These are phyloP conservation scores for Colinus virginianus DNA, from an alignment of 2,113 vertebrate genomes.

Conservation along the genomic window DNA sequence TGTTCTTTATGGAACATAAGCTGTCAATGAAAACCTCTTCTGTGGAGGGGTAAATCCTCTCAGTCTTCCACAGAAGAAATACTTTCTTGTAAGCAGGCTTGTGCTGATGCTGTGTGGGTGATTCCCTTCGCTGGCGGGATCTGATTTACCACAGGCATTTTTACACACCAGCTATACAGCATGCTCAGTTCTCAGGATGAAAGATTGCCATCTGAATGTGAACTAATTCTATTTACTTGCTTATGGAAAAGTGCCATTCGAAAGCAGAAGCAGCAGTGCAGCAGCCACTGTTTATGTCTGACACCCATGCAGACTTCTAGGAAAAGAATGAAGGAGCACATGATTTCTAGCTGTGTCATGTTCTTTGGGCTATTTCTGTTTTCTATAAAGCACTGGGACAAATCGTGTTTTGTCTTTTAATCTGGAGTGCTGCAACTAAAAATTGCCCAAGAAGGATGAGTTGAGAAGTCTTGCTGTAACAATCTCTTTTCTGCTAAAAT, in stretches of 20 bases:
- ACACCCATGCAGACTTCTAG: slow-evolving; percentile 16
- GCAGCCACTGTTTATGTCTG: background rate
- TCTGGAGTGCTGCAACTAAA: background rate
- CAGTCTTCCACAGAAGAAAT: background rate
- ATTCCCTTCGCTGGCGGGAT: background rate
- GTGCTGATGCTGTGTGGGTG: background rate
- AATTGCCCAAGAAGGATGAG: background rate
- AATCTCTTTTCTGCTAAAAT: background rate
- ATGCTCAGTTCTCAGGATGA: background rate
- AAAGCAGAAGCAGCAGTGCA: slow-evolving; percentile 21
- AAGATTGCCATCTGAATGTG: background rate
- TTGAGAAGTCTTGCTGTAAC: background rate
- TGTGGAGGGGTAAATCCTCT: background rate
- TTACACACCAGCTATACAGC: slow-evolving; percentile 5
- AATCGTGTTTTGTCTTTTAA: background rate
- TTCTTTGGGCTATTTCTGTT: slow-evolving; percentile 7
- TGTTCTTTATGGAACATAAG: background rate
- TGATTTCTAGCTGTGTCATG: background rate
- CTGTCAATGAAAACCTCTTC: background rate
- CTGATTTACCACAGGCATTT: background rate
- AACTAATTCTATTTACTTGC: slow-evolving; percentile 18
- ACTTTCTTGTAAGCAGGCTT: background rate
- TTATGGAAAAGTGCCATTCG: background rate
- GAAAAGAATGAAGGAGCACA: background rate
- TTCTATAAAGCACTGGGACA: background rate